Base-by-base conservation (phyloP, 2,113 vertebrate genomes). In the Gadus chalcogrammus region DNA sequence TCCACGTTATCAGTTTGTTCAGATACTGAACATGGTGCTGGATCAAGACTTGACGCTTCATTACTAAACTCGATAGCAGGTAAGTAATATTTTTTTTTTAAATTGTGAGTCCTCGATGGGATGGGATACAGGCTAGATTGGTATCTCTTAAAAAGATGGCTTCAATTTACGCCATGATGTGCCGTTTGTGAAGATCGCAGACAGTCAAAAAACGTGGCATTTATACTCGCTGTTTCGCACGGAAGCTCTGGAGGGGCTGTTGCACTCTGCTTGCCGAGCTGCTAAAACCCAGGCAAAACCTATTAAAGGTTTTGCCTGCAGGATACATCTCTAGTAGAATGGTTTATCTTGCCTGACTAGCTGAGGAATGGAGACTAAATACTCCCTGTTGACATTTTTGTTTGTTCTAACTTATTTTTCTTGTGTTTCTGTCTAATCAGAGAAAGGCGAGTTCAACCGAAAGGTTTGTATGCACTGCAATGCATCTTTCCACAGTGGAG, bases 401-500 rank as follows among this genome's bases (percentile, higher is more conserved):
- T 15, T 18, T 65, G 13, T 65, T 7, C 17, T 18, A 13, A 35
- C 60, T 48, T 56, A 28, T 63, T 65, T 24, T 24, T 53, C 53
- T 1, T 71, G 3, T 70, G 0, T 31, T 69, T 64, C 68, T 80
- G 31, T 84, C 20, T 64, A 84, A 90, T 85, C 93, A 95, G 94
- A 96, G 91, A 96, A 95, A 93, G 93, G 93, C 87, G 94, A 92
- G 79, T 88, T 90, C 72, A 92, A 90, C 78, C 87, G 89, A 75
- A 93, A 91, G 71, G 85, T 91, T 87, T 97, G 95, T 90, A 86
- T 94, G 88, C 96, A 96, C 92, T 98, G 95, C 92, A 97, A 94
- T 89, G 92, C 93, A 83, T 93, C 93, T 73, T 97, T 98, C 91
- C 94, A 95, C 91, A 97, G 95, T 90, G 94, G 95, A 86, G 95